Evolutionary conservation across 2,888 invertebrate species (phyloP).

Genomic region (Frankliniella fusca): DNA sequence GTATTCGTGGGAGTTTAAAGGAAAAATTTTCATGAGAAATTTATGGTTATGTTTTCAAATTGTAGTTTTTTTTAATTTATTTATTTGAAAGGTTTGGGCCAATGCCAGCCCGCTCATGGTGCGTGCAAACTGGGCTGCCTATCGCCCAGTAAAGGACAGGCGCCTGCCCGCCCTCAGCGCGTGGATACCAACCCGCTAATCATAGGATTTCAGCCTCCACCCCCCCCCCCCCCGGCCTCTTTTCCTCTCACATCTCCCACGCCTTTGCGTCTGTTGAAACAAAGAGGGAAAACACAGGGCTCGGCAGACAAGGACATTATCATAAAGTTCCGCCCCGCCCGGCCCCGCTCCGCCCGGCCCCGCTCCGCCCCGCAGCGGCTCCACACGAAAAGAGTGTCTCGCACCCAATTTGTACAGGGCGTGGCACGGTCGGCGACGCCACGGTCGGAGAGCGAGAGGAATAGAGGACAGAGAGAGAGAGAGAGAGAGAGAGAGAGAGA

Average conservation of each 20-base stretch:
- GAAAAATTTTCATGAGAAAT: too few species aligned
- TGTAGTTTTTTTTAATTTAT: too few species aligned
- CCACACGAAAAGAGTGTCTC: slow-evolving; percentile 8
- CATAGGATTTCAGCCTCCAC: not conserved
- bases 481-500: not conserved
- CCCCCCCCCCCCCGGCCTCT: not conserved
- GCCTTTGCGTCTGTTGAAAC: not conserved
- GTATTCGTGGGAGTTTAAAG: too few species aligned
- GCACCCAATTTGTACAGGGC: not conserved
- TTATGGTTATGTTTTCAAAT: too few species aligned
- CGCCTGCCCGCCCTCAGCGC: not conserved
- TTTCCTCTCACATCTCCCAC: not conserved
- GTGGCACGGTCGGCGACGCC: not conserved
- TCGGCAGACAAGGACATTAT: slow-evolving; percentile 9
- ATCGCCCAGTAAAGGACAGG: not conserved
- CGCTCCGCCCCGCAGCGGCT: not conserved
- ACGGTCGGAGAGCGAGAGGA: not conserved
- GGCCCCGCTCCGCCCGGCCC: not conserved
- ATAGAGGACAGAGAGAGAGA: not conserved
- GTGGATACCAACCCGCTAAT: not conserved
- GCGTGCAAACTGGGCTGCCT: not conserved
- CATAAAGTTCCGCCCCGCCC: slow-evolving; percentile 1
- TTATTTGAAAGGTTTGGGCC: too few species aligned
- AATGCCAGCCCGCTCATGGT: not conserved
- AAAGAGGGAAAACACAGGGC: slow-evolving; percentile 8